Evolutionary conservation across 2,113 vertebrate genomes (phyloP), one percentile per base, ranked within the genome.

Genomic region (Pontoporia blainvillei): DNA sequence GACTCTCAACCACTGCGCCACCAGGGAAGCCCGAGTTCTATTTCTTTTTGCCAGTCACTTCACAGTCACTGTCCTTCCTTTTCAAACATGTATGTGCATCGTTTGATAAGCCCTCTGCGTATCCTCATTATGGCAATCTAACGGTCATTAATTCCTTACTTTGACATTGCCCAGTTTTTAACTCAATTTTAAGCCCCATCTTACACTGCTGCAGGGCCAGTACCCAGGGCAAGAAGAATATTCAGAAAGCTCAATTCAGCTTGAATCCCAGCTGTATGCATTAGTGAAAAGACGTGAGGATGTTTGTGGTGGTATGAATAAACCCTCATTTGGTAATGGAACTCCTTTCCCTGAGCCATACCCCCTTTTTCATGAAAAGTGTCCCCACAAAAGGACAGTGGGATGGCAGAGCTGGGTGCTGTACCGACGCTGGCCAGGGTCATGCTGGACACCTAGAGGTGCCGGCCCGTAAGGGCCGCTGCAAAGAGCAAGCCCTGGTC

Each of bases 381-480:
- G 4, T 59, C 59, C 61, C 44, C 36, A 34, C 4, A 12, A 61
- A 86, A 93, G 34, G 21, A 73, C 18, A 25, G 39, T 2, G 5
- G 62, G 36, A 31, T 67, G 84, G 54, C 4, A 23, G 59, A 62
- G 72, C 12, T 5, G 1, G 36, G 27, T 14, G 34, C 39, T 41
- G 61, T 44, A 44, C 2, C 72, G 52, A 4, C 41, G 76, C 59
- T 20, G 4, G 11, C 4, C 12, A 36, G 75, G 39, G 27, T 34
- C 39, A 46, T 54, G 8, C 17, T 62, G 41, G 59, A 61, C 39
- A 49, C 21, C 59, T 23, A 6, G 29, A 9, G 52, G 14, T 44
- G 6, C 27, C 0, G 0, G 4, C 21, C 3, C 12, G 5, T 17
- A 31, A 67, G 25, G 12, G 20, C 27, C 31, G 34, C 25, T 31